These are phyloP conservation scores for Condylura cristata DNA, from an alignment of 2,113 vertebrate species.

Conservation along the genomic window DNA sequence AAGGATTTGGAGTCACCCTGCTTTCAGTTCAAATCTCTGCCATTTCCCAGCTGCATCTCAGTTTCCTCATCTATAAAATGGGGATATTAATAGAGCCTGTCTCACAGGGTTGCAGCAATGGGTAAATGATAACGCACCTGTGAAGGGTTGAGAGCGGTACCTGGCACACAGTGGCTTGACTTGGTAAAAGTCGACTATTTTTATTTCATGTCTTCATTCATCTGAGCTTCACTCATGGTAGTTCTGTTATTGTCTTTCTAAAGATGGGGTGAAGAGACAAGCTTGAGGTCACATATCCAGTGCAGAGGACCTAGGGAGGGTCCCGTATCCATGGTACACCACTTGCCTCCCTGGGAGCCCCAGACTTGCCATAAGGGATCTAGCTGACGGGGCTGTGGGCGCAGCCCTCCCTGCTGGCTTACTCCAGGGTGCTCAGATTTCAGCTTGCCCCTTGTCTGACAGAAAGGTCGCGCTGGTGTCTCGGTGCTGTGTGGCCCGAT, in stretches of 20 bases:
- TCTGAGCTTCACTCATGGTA: neutral
- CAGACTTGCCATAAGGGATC: neutral
- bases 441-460: neutral
- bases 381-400: neutral
- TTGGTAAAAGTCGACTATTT: neutral
- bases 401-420: neutral
- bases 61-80: slow-evolving; percentile 44
- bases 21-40: neutral
- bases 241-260: neutral
- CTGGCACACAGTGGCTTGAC: neutral
- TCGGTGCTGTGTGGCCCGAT: neutral
- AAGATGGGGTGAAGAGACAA: neutral
- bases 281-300: neutral
- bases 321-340: neutral
- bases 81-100: neutral
- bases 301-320: neutral
- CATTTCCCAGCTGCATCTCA: neutral
- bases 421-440: neutral
- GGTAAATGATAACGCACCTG: neutral
- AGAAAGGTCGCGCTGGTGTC: neutral
- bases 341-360: neutral
- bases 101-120: neutral
- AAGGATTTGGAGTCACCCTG: neutral
- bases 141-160: neutral
- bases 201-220: neutral